Conservation (phyloP, 1,140 invertebrate species). For the Apis cerana region DNA sequence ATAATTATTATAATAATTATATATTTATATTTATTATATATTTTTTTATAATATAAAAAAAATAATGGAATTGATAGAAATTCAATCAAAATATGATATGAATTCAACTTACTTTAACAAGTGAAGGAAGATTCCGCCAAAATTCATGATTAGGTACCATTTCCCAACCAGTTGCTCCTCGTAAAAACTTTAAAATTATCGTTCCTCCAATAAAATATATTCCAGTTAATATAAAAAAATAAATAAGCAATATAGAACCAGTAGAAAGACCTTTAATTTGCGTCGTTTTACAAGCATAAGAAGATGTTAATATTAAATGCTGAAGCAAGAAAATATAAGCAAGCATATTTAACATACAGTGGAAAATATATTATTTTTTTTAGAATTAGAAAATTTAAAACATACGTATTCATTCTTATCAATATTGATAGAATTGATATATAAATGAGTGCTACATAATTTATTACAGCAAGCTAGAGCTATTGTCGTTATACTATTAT, state of each 20-base stretch:
- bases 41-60: conserved; percentile 20
- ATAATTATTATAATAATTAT: too few species aligned
- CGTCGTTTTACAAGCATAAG: conserved; percentile 43
- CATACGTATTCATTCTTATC: conserved; percentile 21
- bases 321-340: conserved; percentile 29
- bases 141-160: conserved; percentile 79
- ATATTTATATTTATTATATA: too few species aligned
- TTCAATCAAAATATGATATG: too few species aligned
- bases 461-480: conserved; percentile 36
- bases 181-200: conserved; percentile 67
- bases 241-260: conserved; percentile 71
- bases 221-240: conserved; percentile 65
- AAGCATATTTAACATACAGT: not conserved
- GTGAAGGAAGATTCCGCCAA: conserved; percentile 74
- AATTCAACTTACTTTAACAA: conserved; percentile 71
- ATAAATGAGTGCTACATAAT: not conserved
- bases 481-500: conserved; percentile 24
- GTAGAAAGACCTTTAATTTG: conserved; percentile 62
- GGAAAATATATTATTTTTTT: not conserved
- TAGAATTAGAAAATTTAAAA: not conserved
- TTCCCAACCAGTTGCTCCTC: conserved; percentile 78
- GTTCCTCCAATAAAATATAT: conserved; percentile 75
- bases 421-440: not conserved
- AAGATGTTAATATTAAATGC: conserved; percentile 53
- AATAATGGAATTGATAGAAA: too few species aligned